Conservation (phyloP, 2,888 invertebrate genomes). For the Tiliacea aurago region DNA sequence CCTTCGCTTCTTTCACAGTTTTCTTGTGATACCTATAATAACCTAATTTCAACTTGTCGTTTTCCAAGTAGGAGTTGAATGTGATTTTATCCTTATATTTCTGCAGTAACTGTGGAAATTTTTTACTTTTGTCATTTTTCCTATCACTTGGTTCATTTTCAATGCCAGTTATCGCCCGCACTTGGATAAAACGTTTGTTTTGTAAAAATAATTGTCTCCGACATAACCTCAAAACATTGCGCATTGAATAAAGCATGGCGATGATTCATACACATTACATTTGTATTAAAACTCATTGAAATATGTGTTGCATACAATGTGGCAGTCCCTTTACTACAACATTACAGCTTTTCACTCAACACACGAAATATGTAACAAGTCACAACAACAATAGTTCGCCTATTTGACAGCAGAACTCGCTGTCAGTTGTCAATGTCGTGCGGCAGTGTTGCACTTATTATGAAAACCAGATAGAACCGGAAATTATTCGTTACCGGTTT, state of each 20-base stretch:
- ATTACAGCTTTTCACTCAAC: constrained; percentile 13
- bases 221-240: constrained; percentile 85
- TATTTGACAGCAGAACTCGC: constrained; percentile 10
- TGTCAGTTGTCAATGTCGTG: constrained; percentile 7
- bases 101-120: constrained; percentile 76
- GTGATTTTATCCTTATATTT: constrained; percentile 83
- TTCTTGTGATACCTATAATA: constrained; percentile 80
- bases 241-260: constrained; percentile 77
- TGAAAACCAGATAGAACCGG: constrained; percentile 25
- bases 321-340: not conserved
- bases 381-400: constrained; percentile 14
- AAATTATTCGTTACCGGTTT: constrained; percentile 20
- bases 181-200: constrained; percentile 73
- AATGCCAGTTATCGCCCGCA: constrained; percentile 64
- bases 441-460: constrained; percentile 21
- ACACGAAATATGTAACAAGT: not conserved
- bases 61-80: constrained; percentile 85
- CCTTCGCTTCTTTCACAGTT: constrained; percentile 76
- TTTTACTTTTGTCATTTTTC: constrained; percentile 63
- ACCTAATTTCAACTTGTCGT: constrained; percentile 82
- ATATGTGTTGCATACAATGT: not conserved
- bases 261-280: constrained; percentile 47
- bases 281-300: constrained; percentile 17
- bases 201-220: constrained; percentile 72
- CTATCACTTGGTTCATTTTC: constrained; percentile 57